Evolutionary conservation across 1,140 invertebrate genomes (phyloP), one percentile per base, ranked within the genome.

Genomic region (Zaprionus kolodkinae): DNA sequence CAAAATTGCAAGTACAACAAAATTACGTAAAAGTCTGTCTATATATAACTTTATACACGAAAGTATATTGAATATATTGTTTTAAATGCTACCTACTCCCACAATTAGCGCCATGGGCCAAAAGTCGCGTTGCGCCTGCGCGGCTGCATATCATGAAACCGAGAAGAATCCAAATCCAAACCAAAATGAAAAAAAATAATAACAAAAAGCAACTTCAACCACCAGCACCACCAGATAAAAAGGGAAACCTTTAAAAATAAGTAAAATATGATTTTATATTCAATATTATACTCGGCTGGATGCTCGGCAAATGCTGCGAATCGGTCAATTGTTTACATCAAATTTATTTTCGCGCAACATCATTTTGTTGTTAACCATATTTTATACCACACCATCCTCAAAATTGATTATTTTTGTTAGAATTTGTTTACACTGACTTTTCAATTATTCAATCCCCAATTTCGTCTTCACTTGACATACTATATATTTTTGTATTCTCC

Each of bases 1-100:
- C 66, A 81, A 85, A 79, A 71, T 85, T 79, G 48, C 70, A 83
- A 85, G 81, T 85, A 85, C 82, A 85, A 85, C 35, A 68, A 75
- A 71, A 52, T 64, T 85, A 85, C 81, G 76, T 72, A 72, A 86
- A 85, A 85, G 82, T 85, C 82, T 85, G 82, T 85, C 79, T 76
- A 77, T 85, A 81, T 70, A 48, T 62, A 64, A 66, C 55, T 30
- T 33, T 68, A 68, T 60, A 59, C 61, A 65, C 81, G 59, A 74
- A 69, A 55, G 56, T 81, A 76, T 64, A 30, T 48, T 61, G 27
- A 55, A 59, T 68, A 73, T 68, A 68, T 71, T 52, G 71, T 75
- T 75, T 75, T 75, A 71, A 75, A 75, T 52, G 72, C 72, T 59
- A 68, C 35, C 57, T 45, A 50, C 45, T 10, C 45, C 45, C 61